These are phyloP conservation scores for Tillus elongatus DNA, from an alignment of 2,888 invertebrate species.

Conservation along the genomic window DNA sequence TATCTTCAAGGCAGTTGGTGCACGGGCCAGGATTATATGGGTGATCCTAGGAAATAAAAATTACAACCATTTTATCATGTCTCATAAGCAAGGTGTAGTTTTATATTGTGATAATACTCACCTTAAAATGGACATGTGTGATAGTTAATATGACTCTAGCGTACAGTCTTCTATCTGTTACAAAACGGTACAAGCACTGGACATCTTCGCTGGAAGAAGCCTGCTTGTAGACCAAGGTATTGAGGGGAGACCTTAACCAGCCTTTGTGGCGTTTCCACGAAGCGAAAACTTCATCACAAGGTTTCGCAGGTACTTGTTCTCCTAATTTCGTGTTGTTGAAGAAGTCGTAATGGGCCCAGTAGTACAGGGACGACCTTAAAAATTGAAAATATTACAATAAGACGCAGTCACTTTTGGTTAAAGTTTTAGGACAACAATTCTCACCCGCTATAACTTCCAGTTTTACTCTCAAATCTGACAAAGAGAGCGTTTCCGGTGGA, in stretches of 20 bases:
- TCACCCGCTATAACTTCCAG: slow-evolving; percentile 83
- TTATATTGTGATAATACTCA: no score
- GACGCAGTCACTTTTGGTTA: no score
- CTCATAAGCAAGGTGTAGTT: no score
- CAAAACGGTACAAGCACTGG: slow-evolving; percentile 72
- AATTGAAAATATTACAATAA: slow-evolving; percentile 4
- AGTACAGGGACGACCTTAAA: slow-evolving; percentile 77
- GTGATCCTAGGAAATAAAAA: slow-evolving; percentile 54
- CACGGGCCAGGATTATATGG: slow-evolving; percentile 72
- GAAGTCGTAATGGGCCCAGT: slow-evolving; percentile 91
- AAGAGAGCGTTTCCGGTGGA: slow-evolving; percentile 80
- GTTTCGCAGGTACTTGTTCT: slow-evolving; percentile 68
- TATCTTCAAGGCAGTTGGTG: slow-evolving; percentile 77
- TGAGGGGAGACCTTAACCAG: slow-evolving; percentile 70
- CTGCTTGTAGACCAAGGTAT: slow-evolving; percentile 77
- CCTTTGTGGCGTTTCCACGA: slow-evolving; percentile 75
- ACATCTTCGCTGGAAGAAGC: slow-evolving; percentile 65
- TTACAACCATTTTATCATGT: slow-evolving; percentile 8
- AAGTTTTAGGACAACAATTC: slow-evolving; percentile 23
- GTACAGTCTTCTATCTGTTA: slow-evolving; percentile 72
- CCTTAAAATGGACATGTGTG: slow-evolving; percentile 72
- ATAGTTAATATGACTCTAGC: slow-evolving; percentile 73
- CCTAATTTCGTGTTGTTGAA: slow-evolving; percentile 85
- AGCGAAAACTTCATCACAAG: slow-evolving; percentile 81
- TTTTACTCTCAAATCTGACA: slow-evolving; percentile 83